Conservation (phyloP, 2,797 vertebrate species). For the Gymnodraco acuticeps region DNA sequence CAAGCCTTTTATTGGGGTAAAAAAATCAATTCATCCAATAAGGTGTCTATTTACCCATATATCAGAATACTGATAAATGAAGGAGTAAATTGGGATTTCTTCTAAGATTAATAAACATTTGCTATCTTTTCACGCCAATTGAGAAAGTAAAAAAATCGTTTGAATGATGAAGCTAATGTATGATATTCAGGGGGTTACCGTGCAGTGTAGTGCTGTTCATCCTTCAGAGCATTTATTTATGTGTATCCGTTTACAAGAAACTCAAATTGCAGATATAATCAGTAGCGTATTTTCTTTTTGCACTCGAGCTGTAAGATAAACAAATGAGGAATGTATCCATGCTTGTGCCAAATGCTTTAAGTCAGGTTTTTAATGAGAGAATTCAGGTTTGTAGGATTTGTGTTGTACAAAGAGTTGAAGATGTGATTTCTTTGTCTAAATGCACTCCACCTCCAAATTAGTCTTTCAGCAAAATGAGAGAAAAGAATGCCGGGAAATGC, state of each 20-base stretch:
- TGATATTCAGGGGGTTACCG: conserved; percentile 62
- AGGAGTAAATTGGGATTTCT: not conserved
- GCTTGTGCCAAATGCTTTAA: conserved; percentile 52
- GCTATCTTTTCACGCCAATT: conserved; percentile 30
- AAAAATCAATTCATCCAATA: not conserved
- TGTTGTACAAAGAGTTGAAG: conserved; percentile 7
- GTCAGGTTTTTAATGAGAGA: conserved; percentile 9
- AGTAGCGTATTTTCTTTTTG: not conserved
- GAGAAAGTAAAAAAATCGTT: conserved; percentile 12
- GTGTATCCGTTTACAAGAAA: conserved; percentile 18
- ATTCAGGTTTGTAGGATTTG: conserved; percentile 22
- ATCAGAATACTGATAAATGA: not conserved
- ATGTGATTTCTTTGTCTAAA: not conserved
- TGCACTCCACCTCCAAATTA: not conserved
- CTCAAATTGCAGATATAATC: conserved; percentile 8
- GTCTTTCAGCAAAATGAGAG: no score
- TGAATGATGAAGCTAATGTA: not conserved
- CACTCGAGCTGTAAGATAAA: not conserved
- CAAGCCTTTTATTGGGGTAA: not conserved
- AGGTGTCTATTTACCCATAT: not conserved
- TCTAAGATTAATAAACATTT: conserved; percentile 30
- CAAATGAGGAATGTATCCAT: conserved; percentile 21
- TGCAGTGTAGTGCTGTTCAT: conserved; percentile 38
- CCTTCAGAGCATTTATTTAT: conserved; percentile 50
- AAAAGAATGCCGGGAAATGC: not conserved